Evolutionary conservation across 2,888 invertebrate species (phyloP).

Genomic region (Leptopilina myrica): DNA sequence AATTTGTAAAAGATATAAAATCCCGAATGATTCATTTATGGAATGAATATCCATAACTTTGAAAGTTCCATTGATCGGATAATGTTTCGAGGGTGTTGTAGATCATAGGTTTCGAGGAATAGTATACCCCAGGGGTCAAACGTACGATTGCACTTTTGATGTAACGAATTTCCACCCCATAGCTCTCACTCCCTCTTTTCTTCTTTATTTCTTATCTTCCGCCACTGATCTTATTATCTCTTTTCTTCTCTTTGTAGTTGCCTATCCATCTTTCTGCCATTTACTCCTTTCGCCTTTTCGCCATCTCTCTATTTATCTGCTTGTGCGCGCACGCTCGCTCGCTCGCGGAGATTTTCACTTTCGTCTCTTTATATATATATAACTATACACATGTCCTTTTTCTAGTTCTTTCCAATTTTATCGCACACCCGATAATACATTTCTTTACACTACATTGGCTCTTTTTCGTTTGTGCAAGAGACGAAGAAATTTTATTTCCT

Average conservation of each 20-base stretch:
- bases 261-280: constrained; percentile 30
- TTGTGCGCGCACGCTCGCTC: constrained; percentile 39
- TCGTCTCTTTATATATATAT: constrained; percentile 1
- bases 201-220: constrained; percentile 50
- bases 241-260: constrained; percentile 32
- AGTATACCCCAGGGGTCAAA: constrained; percentile 56
- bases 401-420: constrained; percentile 14
- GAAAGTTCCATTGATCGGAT: constrained; percentile 46
- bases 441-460: constrained; percentile 23
- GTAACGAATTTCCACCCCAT: constrained; percentile 54
- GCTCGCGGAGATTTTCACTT: not conserved
- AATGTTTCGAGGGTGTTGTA: constrained; percentile 48
- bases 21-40: constrained; percentile 38
- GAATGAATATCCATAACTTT: constrained; percentile 52
- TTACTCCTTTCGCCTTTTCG: constrained; percentile 10
- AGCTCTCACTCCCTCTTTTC: constrained; percentile 41
- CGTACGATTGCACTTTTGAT: constrained; percentile 53
- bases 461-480: not conserved
- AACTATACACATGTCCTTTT: constrained; percentile 27
- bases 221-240: constrained; percentile 27
- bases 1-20: constrained; percentile 42
- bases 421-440: constrained; percentile 24
- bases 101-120: constrained; percentile 51
- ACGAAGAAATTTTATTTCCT: constrained; percentile 9
- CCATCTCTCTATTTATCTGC: constrained; percentile 54